These are phyloP conservation scores for Ctena decussata DNA, from an alignment of 2,888 invertebrate genomes.

Conservation along the genomic window DNA sequence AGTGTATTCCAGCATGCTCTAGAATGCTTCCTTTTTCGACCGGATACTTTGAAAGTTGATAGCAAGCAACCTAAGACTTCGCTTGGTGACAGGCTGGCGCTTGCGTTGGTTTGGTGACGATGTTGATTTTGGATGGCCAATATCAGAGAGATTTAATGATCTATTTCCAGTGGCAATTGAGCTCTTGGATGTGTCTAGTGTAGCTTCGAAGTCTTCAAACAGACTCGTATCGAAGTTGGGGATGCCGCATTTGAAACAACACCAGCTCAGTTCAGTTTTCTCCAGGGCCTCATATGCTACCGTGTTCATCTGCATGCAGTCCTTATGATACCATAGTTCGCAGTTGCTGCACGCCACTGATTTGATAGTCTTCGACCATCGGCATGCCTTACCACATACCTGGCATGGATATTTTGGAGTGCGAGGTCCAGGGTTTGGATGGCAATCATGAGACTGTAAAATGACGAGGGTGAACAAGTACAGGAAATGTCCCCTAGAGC, in stretches of 20 bases:
- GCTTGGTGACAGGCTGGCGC: slow-evolving; percentile 4
- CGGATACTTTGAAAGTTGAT: slow-evolving; percentile 47
- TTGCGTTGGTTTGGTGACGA: slow-evolving; percentile 26
- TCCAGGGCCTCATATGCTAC: slow-evolving; percentile 21
- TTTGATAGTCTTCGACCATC: neutral
- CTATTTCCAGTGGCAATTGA: neutral
- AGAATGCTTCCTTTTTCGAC: slow-evolving; percentile 44
- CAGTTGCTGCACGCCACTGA: neutral
- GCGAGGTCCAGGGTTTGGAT: slow-evolving; percentile 2
- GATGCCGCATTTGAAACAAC: slow-evolving; percentile 39
- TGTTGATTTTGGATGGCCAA: slow-evolving; percentile 26
- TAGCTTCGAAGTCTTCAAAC: slow-evolving; percentile 34
- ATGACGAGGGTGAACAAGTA: neutral
- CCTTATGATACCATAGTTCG: slow-evolving; percentile 19
- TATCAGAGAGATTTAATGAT: neutral
- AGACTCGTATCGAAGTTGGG: slow-evolving; percentile 37
- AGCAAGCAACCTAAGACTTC: slow-evolving; percentile 23
- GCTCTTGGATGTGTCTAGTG: slow-evolving; percentile 1
- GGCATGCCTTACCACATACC: neutral
- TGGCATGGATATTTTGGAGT: slow-evolving; percentile 1
- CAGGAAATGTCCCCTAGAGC: neutral
- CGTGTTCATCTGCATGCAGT: slow-evolving; percentile 25
- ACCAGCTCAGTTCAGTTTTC: slow-evolving; percentile 13
- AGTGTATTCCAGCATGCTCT: slow-evolving; percentile 34
- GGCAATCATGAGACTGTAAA: neutral